Base-by-base conservation (phyloP, 2,113 vertebrate genomes). In the Ictidomys tridecemlineatus region DNA sequence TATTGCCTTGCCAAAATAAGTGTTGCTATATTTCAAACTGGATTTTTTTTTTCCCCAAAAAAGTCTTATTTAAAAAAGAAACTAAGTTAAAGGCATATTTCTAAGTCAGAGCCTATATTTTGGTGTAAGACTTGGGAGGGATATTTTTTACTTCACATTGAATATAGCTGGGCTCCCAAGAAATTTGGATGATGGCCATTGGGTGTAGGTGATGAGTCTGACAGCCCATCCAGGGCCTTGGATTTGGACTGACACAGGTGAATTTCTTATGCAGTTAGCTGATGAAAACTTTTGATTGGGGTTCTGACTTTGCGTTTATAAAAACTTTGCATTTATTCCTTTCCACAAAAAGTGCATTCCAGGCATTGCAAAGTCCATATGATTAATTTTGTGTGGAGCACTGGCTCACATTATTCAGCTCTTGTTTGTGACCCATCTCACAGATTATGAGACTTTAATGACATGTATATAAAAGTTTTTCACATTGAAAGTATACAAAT, bases 1-100 rank as follows among this genome's bases (percentile, higher is more conserved):
- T 97, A 85, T 90, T 95, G 8, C 88, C 87, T 96, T 97, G 97
- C 97, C 95, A 96, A 96, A 96, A 87, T 97, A 97, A 95, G 69
- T 93, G 45, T 96, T 97, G 48, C n/a, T 76, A 8, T 97, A 80
- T 97, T 89, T 96, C 32, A 82, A 83, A 89, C 69, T 82, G 94
- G 73, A 72, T 65, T 80, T 72, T 24, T 26, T 16, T 14, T n/a
- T 4, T 0, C 1, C 3, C 39, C 0, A 4, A 28, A 28, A 65
- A 85, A 63, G 61, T 94, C 63, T 97, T 97, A 93, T 94, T 95
- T 96, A 83, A 85, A 65, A 51, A 72, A 85, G 61, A 94, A 95
- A 72, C 34, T n/a, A 94, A 88, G 24, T 80, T 96, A 83, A 98
- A 97, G 94, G 79, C 32, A 14, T 96, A 93, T 61, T 96, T 96